phyloP scores from a whole-genome alignment of 2,797 vertebrate genomes.

The Aselliscus stoliczkanus region DNA sequence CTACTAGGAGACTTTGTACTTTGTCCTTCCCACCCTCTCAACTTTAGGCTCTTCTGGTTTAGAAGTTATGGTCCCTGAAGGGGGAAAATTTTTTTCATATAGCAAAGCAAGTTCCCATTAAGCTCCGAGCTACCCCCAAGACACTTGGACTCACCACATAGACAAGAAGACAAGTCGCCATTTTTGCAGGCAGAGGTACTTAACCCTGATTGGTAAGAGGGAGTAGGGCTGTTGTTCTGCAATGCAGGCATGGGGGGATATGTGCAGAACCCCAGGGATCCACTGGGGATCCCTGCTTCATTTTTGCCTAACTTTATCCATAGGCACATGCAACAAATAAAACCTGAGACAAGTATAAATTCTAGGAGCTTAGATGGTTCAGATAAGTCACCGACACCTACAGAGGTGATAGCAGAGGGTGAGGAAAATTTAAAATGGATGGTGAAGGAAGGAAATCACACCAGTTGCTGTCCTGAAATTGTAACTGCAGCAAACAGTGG shows the following conservation, averaged over 20 bases:
- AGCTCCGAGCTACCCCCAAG: neutral
- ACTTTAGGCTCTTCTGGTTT: neutral
- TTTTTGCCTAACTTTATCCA: neutral
- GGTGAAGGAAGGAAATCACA: neutral
- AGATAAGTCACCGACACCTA: neutral
- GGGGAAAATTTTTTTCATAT: neutral
- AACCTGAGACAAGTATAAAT: neutral
- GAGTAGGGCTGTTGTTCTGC: neutral
- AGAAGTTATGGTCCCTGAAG: neutral
- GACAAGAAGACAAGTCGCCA: neutral
- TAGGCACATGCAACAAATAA: neutral
- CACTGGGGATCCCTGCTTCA: neutral
- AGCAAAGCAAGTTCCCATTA: neutral
- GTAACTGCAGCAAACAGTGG: neutral
- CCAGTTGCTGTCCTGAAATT: neutral
- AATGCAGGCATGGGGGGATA: neutral
- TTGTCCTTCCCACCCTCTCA: neutral
- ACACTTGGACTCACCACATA: neutral
- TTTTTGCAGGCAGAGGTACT: neutral
- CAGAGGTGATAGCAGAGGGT: neutral
- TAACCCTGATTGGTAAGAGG: neutral
- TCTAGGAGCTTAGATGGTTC: neutral
- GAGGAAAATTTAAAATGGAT: neutral
- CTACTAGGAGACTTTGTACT: neutral
- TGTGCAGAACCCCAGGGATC: neutral